Evolutionary conservation across 2,113 vertebrate genomes (phyloP).

Genomic region (mouse (Mus musculus)): DNA sequence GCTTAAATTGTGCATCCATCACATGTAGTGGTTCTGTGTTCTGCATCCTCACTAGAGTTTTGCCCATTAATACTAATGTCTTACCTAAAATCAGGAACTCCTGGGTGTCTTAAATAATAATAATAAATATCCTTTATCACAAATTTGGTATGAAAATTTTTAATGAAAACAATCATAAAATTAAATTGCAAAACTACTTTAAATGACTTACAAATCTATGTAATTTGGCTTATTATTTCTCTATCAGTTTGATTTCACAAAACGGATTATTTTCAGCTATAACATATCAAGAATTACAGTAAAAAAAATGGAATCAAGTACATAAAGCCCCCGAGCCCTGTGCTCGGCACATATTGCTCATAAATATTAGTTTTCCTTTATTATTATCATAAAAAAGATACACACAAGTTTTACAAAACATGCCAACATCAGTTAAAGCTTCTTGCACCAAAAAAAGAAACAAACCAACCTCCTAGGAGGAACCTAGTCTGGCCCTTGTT

Average conservation of each 20-base stretch:
- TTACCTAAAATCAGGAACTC: conserved; percentile 16
- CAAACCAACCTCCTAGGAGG: neutral
- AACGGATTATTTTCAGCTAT: conserved; percentile 52
- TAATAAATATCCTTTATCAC: conserved; percentile 59
- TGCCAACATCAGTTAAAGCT: conserved; percentile 62
- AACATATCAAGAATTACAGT: conserved; percentile 20
- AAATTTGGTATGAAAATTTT: conserved; percentile 66
- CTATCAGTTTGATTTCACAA: conserved; percentile 57
- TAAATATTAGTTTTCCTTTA: conserved; percentile 72
- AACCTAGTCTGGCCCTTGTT: conserved; percentile 50
- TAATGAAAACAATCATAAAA: conserved; percentile 74
- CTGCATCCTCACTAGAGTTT: conserved; percentile 23
- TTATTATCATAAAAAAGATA: conserved; percentile 68
- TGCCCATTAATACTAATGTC: conserved; percentile 12
- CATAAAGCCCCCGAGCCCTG: conserved; percentile 45
- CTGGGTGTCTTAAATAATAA: conserved; percentile 28
- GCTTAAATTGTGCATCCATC: neutral
- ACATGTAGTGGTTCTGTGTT: conserved; percentile 10
- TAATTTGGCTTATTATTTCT: conserved; percentile 62
- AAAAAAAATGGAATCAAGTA: conserved; percentile 48
- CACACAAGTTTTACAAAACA: conserved; percentile 69
- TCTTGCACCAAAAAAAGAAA: conserved; percentile 34
- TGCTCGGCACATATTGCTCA: conserved; percentile 57
- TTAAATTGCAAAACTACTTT: conserved; percentile 67
- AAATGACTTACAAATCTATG: conserved; percentile 69